Evolutionary conservation across 2,888 invertebrate species (phyloP), one percentile per base, ranked within the genome.

Genomic region (Apotomis betuletana): DNA sequence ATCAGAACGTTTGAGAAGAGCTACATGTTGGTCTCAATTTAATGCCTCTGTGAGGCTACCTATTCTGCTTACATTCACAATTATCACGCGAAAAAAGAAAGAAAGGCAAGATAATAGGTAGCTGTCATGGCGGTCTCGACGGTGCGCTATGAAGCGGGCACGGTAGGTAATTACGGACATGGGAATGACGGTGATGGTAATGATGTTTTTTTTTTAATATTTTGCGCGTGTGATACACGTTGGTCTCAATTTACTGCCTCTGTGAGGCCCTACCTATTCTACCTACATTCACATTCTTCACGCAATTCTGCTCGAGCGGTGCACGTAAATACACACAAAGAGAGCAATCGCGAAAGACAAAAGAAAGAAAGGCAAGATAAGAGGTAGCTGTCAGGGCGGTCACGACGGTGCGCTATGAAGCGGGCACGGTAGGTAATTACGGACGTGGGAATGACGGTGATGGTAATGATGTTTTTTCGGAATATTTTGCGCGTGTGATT

Each of bases 251-350:
- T 41, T 41, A 41, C 1, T 3, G 63, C 68, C 52, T 67, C 70
- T 41, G 3, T 60, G 65, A 70, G 64, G 10, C 38, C 9, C n/a
- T 9, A 9, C 36, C 38, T 44, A 57, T 54, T 64, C 46, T 75
- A 67, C 79, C 77, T 77, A 78, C 15, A 65, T 6, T 4, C 74
- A 44, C 75, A 65, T 84, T 85, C 85, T 75, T 77, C 77, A 71
- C 76, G 70, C 80, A 77, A 76, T 77, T 74, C 75, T 75, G 75
- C 77, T 77, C 78, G 84, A 85, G 82, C 81, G 85, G 80, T 76
- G 84, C 87, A 88, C 90, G 89, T 91, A 91, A 91, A 90, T 89
- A 91, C 90, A 90, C 90, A 91, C 91, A 91, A 91, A 92, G 90
- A 88, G 87, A 87, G 87, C 87, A 85, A 85, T 85, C 79, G 83